phyloP scores from a whole-genome alignment of 2,113 vertebrate species.

The Chaetodon trifascialis region DNA sequence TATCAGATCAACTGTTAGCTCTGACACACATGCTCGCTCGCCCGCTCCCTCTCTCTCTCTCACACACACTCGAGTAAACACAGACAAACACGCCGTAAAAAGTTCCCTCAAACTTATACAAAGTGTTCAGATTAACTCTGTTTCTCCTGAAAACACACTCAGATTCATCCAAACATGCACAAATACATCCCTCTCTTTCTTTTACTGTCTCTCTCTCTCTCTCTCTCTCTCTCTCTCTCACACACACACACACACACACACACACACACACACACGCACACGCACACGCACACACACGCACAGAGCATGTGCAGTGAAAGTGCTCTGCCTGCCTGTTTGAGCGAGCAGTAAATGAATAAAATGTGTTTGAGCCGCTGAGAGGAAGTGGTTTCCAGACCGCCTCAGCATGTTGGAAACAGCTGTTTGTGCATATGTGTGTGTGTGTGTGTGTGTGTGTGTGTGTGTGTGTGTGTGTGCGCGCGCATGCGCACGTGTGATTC shows the following conservation, averaged over 20 bases:
- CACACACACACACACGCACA: slow-evolving; percentile 9
- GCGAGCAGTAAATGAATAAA: slow-evolving; percentile 82
- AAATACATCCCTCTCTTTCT: slow-evolving; percentile 19
- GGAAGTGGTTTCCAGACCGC: slow-evolving; percentile 83
- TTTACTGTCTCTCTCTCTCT: not conserved
- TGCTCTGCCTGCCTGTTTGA: slow-evolving; percentile 74
- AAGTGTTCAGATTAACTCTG: slow-evolving; percentile 37
- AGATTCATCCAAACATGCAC: slow-evolving; percentile 53
- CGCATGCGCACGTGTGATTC: slow-evolving; percentile 37
- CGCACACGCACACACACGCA: slow-evolving; percentile 13
- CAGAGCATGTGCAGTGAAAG: slow-evolving; percentile 75
- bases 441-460: slow-evolving; percentile 28
- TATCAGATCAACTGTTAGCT: slow-evolving; percentile 25
- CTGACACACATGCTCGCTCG: not conserved
- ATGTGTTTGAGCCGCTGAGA: slow-evolving; percentile 76
- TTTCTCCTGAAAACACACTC: slow-evolving; percentile 34
- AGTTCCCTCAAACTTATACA: slow-evolving; percentile 25
- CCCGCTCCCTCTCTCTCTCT: not conserved
- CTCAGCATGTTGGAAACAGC: slow-evolving; percentile 82
- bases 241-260: not conserved
- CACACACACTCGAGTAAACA: slow-evolving; percentile 1
- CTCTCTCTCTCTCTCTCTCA: not conserved
- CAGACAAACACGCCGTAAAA: slow-evolving; percentile 40
- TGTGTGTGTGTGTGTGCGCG: slow-evolving; percentile 2
- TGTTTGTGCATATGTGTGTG: slow-evolving; percentile 64